phyloP scores from a whole-genome alignment of 2,797 vertebrate genomes.

The Sebastes goodei region DNA sequence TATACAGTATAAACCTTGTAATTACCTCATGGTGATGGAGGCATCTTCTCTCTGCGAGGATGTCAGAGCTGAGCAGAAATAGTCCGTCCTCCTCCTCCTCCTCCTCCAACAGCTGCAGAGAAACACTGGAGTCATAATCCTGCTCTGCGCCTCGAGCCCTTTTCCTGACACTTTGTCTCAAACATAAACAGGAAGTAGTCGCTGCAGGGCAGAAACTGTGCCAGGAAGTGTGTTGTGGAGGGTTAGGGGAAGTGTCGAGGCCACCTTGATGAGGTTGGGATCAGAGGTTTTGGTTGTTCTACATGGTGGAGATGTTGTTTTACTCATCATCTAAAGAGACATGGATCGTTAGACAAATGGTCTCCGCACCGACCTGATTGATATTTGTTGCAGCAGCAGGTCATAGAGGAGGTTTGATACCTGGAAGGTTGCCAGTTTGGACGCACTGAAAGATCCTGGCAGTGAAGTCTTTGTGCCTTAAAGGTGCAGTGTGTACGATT shows the following conservation, averaged over 20 bases:
- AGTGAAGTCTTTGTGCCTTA: background rate
- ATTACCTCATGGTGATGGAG: constrained; percentile 55
- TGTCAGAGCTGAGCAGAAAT: constrained; percentile 33
- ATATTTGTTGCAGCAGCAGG: background rate
- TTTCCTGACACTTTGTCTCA: constrained; percentile 52
- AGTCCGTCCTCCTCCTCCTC: constrained; percentile 13
- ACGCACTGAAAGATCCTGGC: background rate
- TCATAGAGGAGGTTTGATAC: background rate
- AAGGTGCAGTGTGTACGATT: too few relatives aligned
- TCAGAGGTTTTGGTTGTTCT: constrained; percentile 6
- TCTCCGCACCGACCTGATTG: background rate
- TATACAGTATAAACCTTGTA: constrained; percentile 49
- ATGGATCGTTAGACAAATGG: background rate
- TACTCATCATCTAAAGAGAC: background rate
- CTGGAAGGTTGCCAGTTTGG: constrained; percentile 11
- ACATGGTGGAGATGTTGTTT: constrained; percentile 13
- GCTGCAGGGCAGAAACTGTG: constrained; percentile 32
- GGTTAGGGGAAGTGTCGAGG: constrained; percentile 8
- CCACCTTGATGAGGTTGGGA: background rate
- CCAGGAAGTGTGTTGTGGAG: constrained; percentile 32
- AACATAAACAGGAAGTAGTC: constrained; percentile 61
- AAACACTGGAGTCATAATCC: background rate
- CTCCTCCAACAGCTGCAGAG: constrained; percentile 26
- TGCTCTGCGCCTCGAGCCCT: background rate
- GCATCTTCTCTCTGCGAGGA: constrained; percentile 23